Percentiles rank a stretch among this genome's conserved stretches.
Evolutionary conservation across 2,888 invertebrate species (phyloP).

Genomic region (Rutpela maculata): DNA sequence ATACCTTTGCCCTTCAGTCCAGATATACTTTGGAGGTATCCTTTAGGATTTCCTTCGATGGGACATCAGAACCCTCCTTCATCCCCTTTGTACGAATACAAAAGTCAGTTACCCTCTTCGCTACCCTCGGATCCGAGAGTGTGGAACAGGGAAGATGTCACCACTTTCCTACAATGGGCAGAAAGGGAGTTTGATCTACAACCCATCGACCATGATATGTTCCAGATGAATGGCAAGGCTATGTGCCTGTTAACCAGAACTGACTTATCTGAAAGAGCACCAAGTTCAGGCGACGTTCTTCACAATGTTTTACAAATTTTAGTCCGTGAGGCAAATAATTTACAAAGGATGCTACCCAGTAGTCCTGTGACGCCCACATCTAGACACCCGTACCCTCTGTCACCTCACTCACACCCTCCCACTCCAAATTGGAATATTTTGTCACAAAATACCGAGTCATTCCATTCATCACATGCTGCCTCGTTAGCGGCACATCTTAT

Average conservation of each 20-base stretch:
- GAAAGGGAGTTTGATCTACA: conserved; percentile 94
- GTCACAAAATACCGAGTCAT: conserved; percentile 69
- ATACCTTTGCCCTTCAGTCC: conserved; percentile 87
- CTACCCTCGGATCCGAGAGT: conserved; percentile 91
- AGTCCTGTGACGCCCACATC: conserved; percentile 90
- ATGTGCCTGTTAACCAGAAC: conserved; percentile 91
- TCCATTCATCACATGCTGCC: conserved; percentile 75
- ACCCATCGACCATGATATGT: conserved; percentile 93
- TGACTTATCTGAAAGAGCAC: conserved; percentile 93
- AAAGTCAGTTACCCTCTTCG: conserved; percentile 89
- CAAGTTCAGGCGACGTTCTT: conserved; percentile 94
- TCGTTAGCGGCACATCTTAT: conserved; percentile 84
- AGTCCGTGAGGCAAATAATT: conserved; percentile 86
- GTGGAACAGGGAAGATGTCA: conserved; percentile 94
- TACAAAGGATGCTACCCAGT: conserved; percentile 87
- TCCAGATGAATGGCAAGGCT: conserved; percentile 98
- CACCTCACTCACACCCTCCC: conserved; percentile 88
- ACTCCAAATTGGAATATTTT: conserved; percentile 83
- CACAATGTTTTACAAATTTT: conserved; percentile 94
- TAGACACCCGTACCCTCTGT: conserved; percentile 83
- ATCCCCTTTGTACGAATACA: conserved; percentile 87
- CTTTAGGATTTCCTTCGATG: conserved; percentile 83
- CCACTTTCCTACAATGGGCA: conserved; percentile 91
- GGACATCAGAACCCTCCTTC: conserved; percentile 79
- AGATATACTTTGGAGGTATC: conserved; percentile 92